phyloP scores from a whole-genome alignment of 37 sponge, comb jelly and placozoan genomes.

The Mnemiopsis leidyi region DNA sequence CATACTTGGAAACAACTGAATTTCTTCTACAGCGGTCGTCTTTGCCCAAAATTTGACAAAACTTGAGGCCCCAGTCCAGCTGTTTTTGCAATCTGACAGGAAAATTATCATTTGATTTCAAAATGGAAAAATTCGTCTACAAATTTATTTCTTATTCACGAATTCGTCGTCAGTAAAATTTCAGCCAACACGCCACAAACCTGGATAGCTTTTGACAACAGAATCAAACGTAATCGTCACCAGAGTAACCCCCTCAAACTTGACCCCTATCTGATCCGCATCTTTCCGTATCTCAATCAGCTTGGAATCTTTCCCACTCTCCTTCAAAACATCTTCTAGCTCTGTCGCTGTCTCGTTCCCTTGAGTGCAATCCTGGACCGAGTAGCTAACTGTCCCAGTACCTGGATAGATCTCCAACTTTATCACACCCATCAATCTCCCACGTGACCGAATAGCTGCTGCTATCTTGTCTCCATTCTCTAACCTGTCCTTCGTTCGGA shows the following conservation, averaged over 20 bases:
- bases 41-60: background rate
- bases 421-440: background rate
- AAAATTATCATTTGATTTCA: too few species aligned
- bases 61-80: background rate
- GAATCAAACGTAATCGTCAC: too few species aligned
- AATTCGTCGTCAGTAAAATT: too few species aligned
- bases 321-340: background rate
- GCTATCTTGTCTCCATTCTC: background rate
- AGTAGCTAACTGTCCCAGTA: background rate
- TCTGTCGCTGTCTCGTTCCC: background rate
- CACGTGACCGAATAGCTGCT: background rate
- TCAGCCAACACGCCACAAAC: too few species aligned
- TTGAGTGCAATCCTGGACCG: background rate
- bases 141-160: too few species aligned
- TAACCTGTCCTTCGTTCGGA: background rate
- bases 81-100: background rate
- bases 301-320: background rate
- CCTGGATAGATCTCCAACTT: background rate
- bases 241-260: background rate
- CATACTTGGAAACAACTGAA: background rate
- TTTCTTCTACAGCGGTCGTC: background rate
- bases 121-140: too few species aligned
- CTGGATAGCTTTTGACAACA: too few species aligned
- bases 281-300: background rate
- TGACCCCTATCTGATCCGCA: background rate